Base-by-base conservation (phyloP, 2,113 vertebrate genomes). In the Hemibagrus wyckioides region DNA sequence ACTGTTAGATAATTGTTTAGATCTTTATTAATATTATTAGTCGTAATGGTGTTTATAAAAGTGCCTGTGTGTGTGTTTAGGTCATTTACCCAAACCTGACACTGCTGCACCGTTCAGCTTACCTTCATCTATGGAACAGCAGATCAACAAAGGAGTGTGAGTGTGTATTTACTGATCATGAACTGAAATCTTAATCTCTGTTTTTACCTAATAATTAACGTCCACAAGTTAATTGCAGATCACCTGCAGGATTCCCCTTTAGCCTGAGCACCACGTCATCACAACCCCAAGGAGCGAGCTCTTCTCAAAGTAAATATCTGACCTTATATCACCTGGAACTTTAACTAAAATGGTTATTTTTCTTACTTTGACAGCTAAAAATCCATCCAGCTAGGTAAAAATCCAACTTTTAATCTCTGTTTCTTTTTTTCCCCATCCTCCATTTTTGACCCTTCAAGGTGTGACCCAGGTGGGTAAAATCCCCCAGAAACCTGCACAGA, bases 81-180 rank as follows among this genome's bases (percentile, higher is more conserved):
- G 92, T 89, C 95, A 93, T 5, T 3, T 86, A 0, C 17, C 93
- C 56, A 98, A 96, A 93, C 50, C 91, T 0, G 95, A 96, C 48
- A 77, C 91, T 28, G 87, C 93, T 1, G 67, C 91, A n/a, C 13
- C 91, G 0, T 63, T 92, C 77, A 92, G 91, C n/a, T 93, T 96
- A 9, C 84, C 92, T 1, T 89, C 93, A 0, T 82, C 92, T 48
- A 85, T 93, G 6, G 83, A 63, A 4, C 94, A 95, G 3, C 96
- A 95, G 89, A 94, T 89, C 82, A 93, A 23, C 95, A 97, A 97
- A 93, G 81, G 92, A 65, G 17, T 52, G 82, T 83, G 15, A 76
- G 71, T 86, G 39, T 86, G 9, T 48, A 30, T 19, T 82, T 61
- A 41, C 25, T 52, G 33, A 14, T 57, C 25, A 2, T 19, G 23